phyloP scores from a whole-genome alignment of 2,888 invertebrate genomes.

The Microctonus aethiopoides region DNA sequence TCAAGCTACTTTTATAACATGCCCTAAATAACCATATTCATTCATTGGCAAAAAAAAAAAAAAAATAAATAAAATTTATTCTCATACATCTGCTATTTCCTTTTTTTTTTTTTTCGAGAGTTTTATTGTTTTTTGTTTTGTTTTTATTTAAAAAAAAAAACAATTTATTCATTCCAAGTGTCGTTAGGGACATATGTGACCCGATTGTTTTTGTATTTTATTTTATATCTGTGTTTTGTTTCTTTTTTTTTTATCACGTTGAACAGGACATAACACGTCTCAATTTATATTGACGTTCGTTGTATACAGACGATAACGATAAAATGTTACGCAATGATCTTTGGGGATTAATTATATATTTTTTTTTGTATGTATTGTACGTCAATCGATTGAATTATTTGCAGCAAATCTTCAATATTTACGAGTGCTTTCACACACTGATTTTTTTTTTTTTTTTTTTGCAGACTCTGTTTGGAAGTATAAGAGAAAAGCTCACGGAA shows the following conservation, averaged over 20 bases:
- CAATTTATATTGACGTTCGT: conserved; percentile 7
- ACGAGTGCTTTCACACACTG: background rate
- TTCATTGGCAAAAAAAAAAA: background rate
- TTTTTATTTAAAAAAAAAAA: background rate
- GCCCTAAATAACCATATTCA: background rate
- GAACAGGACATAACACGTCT: background rate
- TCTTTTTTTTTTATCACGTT: background rate
- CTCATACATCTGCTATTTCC: background rate
- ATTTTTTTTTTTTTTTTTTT: no score
- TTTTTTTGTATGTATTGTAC: conserved; percentile 8
- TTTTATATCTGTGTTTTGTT: background rate
- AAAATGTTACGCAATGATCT: conserved; percentile 1
- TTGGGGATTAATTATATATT: conserved; percentile 17
- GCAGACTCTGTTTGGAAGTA: background rate
- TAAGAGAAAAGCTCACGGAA: background rate
- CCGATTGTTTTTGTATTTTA: background rate
- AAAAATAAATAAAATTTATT: background rate
- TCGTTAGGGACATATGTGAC: background rate
- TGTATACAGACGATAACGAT: background rate
- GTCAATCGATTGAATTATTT: no score
- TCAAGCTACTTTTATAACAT: conserved; percentile 12
- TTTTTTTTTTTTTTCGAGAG: background rate
- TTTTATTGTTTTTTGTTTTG: background rate
- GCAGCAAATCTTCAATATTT: conserved; percentile 17
- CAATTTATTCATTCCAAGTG: background rate